A percentile compares a stretch with the other conserved stretches of the same genome.
phyloP scores from a whole-genome alignment of 2,888 invertebrate species.

The Minunthozetes semirufus region DNA sequence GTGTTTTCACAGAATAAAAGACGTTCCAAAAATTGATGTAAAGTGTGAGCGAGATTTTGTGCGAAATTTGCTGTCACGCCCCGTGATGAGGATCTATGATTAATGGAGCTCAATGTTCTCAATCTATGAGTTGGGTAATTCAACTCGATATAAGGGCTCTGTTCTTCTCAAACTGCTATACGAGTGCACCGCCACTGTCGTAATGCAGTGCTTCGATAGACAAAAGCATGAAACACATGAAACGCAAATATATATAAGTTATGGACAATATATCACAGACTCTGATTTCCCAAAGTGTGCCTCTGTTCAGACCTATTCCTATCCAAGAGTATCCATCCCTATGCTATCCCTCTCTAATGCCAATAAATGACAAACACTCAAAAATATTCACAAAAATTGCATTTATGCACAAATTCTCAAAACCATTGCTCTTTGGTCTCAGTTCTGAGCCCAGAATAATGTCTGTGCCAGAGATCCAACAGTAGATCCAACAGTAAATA shows the following conservation, averaged over 20 bases:
- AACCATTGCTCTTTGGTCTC: not conserved
- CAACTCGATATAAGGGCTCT: not conserved
- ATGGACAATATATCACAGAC: slow-evolving; percentile 30
- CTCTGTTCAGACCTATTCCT: too few relatives aligned
- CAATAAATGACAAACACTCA: slow-evolving; percentile 28
- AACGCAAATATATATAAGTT: slow-evolving; percentile 23
- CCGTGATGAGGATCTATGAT: slow-evolving; percentile 35
- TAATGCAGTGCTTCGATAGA: slow-evolving; percentile 21
- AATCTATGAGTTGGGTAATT: slow-evolving; percentile 27
- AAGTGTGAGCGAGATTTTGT: slow-evolving; percentile 8
- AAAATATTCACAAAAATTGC: not conserved
- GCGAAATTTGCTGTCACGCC: slow-evolving; percentile 33
- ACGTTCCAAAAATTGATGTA: not conserved
- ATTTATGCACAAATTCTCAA: not conserved
- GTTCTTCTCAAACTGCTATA: not conserved
- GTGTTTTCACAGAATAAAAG: not conserved
- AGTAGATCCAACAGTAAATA: too few relatives aligned
- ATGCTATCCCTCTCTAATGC: not conserved
- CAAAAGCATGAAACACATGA: slow-evolving; percentile 16
- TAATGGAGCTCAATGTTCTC: slow-evolving; percentile 27
- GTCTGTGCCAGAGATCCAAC: too few relatives aligned
- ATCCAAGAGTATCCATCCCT: too few relatives aligned
- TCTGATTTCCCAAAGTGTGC: slow-evolving; percentile 28
- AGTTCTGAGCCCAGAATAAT: not conserved
- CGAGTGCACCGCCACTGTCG: slow-evolving; percentile 3